A percentile compares a stretch with the other conserved stretches of the same genome.
phyloP scores from a whole-genome alignment of 1,140 invertebrate genomes.

The Lordiphosa collinella region DNA sequence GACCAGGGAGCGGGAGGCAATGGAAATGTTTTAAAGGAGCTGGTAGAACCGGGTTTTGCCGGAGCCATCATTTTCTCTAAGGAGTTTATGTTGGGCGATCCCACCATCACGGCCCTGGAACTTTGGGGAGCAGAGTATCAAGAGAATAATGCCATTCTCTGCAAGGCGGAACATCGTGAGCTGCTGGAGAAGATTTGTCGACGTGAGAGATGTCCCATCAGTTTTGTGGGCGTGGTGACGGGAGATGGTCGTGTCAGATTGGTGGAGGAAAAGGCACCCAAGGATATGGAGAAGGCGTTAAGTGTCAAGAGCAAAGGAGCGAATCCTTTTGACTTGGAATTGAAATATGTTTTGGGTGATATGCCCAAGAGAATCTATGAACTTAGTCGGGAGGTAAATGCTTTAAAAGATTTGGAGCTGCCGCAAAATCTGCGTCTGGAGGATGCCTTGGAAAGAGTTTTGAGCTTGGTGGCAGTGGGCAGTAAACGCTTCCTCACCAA shows the following conservation, averaged over 20 bases:
- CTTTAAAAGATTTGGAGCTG: conserved; percentile 12
- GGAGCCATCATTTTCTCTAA: conserved; percentile 95
- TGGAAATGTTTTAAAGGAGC: conserved; percentile 98
- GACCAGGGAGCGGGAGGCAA: conserved; percentile 95
- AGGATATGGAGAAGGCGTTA: conserved; percentile 75
- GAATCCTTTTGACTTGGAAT: conserved; percentile 89
- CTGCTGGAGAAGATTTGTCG: conserved; percentile 87
- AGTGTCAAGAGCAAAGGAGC: conserved; percentile 16
- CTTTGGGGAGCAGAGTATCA: conserved; percentile 99
- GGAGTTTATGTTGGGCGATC: conserved; percentile 95
- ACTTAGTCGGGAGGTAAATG: conserved; percentile 48
- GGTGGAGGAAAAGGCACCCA: conserved; percentile 82
- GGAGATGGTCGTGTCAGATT: conserved; percentile 91
- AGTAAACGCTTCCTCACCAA: conserved; percentile 98
- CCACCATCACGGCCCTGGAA: conserved; percentile 94
- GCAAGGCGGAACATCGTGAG: conserved; percentile 83
- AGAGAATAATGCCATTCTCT: conserved; percentile 95
- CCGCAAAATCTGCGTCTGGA: conserved; percentile 79
- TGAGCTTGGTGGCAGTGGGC: conserved; percentile 93
- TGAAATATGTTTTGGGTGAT: conserved; percentile 92
- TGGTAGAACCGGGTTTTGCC: conserved; percentile 90
- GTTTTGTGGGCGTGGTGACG: conserved; percentile 95
- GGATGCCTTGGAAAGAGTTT: conserved; percentile 88
- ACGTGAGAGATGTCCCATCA: conserved; percentile 95
- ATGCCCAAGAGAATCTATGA: conserved; percentile 83